Base-by-base conservation (phyloP, 2,888 invertebrate genomes). In the Apantesis nais region DNA sequence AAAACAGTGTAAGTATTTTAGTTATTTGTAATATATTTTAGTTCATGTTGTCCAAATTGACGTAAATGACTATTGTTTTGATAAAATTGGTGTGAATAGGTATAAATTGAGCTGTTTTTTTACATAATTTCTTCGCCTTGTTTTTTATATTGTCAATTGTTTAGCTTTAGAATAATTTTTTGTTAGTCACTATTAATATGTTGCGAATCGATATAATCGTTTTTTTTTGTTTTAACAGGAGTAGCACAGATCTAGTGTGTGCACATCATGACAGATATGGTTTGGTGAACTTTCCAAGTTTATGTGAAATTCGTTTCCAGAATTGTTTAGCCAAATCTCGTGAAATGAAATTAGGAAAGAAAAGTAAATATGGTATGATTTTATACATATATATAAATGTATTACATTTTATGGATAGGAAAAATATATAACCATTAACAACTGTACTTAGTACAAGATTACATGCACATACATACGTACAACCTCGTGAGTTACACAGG, bases 301-400 rank as follows among this genome's bases (percentile, higher is more conserved):
- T 70, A n/a, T 70, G 70, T 55, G 70, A 70, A 61, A 39, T 70
- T 52, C 61, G 62, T 11, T 66, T 66, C 29, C 61, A 66, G 48
- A 70, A 70, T n/a, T 70, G 70, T 48, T 62, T 70, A 22, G 31
- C 25, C 12, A 37, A 70, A 31, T 19, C 61, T 29, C 61, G 31
- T 29, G 65, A 60, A 61, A 34, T 37, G 0, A 52, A 22, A 31
- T 31, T 25, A 48, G 64, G 37, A 60, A 64, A 11, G 9, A 65
- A 48, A 19, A 65, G 58, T 19, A 60, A n/a, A n/a, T 25, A 37
- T 41, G 55, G 68, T 62, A 48, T 34, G 62, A 48, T n/a, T 52
- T 52, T 7, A n/a, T 52, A n/a, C 22, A n/a, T n/a, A 3, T n/a
- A 52, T 41, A 11, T n/a, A 11, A 7, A 52, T 55, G 3, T 12